Base-by-base conservation (phyloP, 2,113 vertebrate species). In the Semnopithecus entellus region DNA sequence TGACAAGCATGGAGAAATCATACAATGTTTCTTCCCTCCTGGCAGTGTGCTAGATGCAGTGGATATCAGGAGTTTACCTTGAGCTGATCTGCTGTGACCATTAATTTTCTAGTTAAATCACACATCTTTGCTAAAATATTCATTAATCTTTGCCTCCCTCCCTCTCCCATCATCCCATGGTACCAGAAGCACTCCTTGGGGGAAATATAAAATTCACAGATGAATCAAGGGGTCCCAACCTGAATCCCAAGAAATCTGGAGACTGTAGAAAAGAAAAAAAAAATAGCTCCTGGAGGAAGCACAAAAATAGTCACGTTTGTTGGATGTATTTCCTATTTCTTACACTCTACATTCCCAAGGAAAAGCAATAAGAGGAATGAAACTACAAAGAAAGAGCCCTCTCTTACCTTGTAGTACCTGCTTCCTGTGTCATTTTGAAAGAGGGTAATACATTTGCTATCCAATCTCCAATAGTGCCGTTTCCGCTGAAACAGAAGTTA, bases 391-490 rank as follows among this genome's bases (percentile, higher is more conserved):
- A 66, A 45, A 72, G n/a, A 40, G n/a, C 7, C 38, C 70, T 8
- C 12, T 13, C 96, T 98, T 98, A 99, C 99, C 99, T 99, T 99
- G 92, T 99, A 99, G 98, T 99, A 99, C 98, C 99, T 99, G 98
- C 99, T 99, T 97, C 99, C 99, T 3, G 99, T 99, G 97, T 99
- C 99, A 96, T 99, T 99, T 97, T 99, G 99, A 98, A 99, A 99
- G 96, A 99, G 98, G 1, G 99, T 99, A 97, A 99, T 99, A 92
- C 99, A 99, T 98, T 99, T 99, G 99, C 99, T 99, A 98, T 99
- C 99, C 98, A 99, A 92, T 78, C 99, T 99, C 99, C 99, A 99
- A 97, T 99, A 99, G 97, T 99, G 99, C 52, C 99, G 98, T 90
- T 99, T 99, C 95, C 99, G 99, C 99, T 99, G 98, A 87, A 98